phyloP scores from a whole-genome alignment of 1,140 invertebrate species.

The Wiebesia pumilae region DNA sequence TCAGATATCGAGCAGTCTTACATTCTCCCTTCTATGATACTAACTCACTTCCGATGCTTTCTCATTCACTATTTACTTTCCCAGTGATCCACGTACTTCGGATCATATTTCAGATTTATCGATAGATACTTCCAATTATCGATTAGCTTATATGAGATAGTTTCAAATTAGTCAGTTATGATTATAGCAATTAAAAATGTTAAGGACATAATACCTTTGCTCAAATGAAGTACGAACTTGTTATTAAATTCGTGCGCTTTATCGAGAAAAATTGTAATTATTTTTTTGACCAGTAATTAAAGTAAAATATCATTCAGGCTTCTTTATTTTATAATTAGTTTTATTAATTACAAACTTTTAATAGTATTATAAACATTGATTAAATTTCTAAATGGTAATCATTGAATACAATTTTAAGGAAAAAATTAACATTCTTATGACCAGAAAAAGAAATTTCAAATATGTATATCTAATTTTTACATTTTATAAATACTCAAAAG shows the following conservation, averaged over 20 bases:
- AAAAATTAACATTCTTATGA: no score
- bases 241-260: neutral
- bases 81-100: neutral
- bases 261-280: neutral
- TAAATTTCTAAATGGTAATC: no score
- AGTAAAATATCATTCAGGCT: neutral
- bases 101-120: neutral
- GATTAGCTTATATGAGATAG: neutral
- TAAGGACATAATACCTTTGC: neutral
- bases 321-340: no score
- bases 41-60: neutral
- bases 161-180: neutral
- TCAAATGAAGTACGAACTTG: neutral
- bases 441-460: no score
- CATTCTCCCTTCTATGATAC: no score
- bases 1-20: slow-evolving; percentile 55
- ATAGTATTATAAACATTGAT: no score
- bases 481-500: no score
- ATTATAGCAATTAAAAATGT: neutral
- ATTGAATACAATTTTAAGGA: no score
- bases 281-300: neutral
- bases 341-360: no score
- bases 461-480: no score
- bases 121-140: slow-evolving; percentile 3
- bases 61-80: neutral